Base-by-base conservation (phyloP, 2,113 vertebrate genomes). In the Crotophaga sulcirostris region DNA sequence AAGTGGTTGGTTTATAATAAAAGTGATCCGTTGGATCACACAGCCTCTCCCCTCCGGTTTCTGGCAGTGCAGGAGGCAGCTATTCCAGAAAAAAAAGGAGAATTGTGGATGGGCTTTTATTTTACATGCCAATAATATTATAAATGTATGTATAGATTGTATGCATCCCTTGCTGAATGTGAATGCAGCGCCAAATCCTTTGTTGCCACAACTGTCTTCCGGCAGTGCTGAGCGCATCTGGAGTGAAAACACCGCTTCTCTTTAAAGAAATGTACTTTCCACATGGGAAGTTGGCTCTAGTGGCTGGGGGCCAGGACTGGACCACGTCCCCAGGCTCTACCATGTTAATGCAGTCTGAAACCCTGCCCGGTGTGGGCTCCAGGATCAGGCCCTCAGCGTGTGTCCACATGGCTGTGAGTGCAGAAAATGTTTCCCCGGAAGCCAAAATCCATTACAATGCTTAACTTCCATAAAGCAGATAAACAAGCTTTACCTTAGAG, bases 211-310 rank as follows among this genome's bases (percentile, higher is more conserved):
- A 26, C n/a, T 2, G 0, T 2, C 1, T 5, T 23, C 76, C 6
- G 4, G 24, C 15, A 56, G 42, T 6, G 18, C 47, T 1, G 18
- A 76, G 51, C 0, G 1, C 1, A 4, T 31, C 52, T 44, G 52
- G 52, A 34, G 36, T 33, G 14, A 42, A 73, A 83, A 11, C 34
- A 11, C 29, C 2, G 7, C 31, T 44, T 73, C 29, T 34, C 28
- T 52, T 45, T n/a, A 21, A 40, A 40, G 20, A 54, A 62, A n/a
- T 4, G 9, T 7, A 4, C 52, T 82, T 90, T 56, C 62, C 38
- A 8, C 2, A 0, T 20, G 38, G 28, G 62, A 34, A 47, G 13
- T 31, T 62, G 17, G 5, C 21, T 75, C 15, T 49, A 21, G 47
- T 49, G 47, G 17, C 29, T 74, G 55, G 21, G 68, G 78, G 52